Conservation (phyloP, 92 coral and sea anemone species). For the Palythoa grandis region DNA sequence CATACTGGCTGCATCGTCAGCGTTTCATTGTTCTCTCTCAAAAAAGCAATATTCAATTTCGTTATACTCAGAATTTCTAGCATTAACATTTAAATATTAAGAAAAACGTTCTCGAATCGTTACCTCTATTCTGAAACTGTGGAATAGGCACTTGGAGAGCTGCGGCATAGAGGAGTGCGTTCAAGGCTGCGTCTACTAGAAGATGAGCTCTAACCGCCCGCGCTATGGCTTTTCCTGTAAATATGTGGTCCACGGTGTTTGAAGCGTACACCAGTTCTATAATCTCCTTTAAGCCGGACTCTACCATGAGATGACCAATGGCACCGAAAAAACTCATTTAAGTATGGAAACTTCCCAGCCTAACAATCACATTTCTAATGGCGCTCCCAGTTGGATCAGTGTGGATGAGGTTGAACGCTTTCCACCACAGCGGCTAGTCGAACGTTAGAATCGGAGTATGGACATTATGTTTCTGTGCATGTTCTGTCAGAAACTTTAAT, state of each 20-base stretch:
- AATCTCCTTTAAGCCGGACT: slow-evolving; percentile 48
- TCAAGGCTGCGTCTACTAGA: slow-evolving; percentile 55
- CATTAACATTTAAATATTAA: too few species aligned
- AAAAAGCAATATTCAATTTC: too few species aligned
- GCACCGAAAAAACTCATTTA: slow-evolving; percentile 51
- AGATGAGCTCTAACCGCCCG: slow-evolving; percentile 52
- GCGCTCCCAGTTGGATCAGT: slow-evolving; percentile 27
- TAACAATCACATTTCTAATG: slow-evolving; percentile 35
- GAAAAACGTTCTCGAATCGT: too few species aligned
- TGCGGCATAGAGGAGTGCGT: slow-evolving; percentile 50
- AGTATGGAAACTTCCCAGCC: slow-evolving; percentile 47
- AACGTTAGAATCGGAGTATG: slow-evolving; percentile 20
- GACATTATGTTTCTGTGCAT: slow-evolving; percentile 33
- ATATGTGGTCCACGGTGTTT: slow-evolving; percentile 38
- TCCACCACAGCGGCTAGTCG: slow-evolving; percentile 58
- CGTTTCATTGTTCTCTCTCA: too few species aligned
- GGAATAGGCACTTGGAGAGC: slow-evolving; percentile 34
- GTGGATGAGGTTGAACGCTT: slow-evolving; percentile 31
- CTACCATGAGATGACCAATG: slow-evolving; percentile 58
- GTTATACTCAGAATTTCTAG: too few species aligned
- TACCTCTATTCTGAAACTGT: neutral
- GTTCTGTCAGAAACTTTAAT: slow-evolving; percentile 12
- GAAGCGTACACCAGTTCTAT: slow-evolving; percentile 48
- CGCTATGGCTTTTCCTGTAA: slow-evolving; percentile 54
- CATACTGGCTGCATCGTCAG: too few species aligned